Evolutionary conservation across 2,888 invertebrate species (phyloP), one percentile per base, ranked within the genome.

Genomic region (Parapristionchus giblindavisi): DNA sequence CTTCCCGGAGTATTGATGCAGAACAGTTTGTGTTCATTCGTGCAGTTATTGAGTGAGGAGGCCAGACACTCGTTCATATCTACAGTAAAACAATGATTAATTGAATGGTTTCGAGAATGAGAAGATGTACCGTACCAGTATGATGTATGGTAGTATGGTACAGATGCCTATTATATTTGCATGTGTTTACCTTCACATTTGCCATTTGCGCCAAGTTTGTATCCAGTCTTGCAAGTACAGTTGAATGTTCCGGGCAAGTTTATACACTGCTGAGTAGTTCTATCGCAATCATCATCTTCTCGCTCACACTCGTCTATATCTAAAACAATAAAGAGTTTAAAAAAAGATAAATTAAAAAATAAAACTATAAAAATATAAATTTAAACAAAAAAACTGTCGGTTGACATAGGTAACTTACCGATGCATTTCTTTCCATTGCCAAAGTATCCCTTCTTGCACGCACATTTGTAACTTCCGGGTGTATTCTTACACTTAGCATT

Each of bases 401-500:
- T n/a, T n/a, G n/a, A n/a, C n/a, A n/a, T n/a, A n/a, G n/a, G n/a
- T n/a, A 24, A 32, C 32, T 56, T 40, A 71, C 70, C 70, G 56
- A 34, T 40, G 56, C 70, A 71, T 24, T 71, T n/a, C 29, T 56
- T 56, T 11, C 56, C 36, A 21, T 40, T 40, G 27, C 72, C 72
- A 38, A 34, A 48, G 84, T 89, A 92, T 0, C 93, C 93, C 6
- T 90, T 89, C 54, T 90, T 90, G 84, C 93, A 93, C 77, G 85
- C 75, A 74, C 84, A 84, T 14, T 43, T 27, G 77, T 72, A 84
- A 2, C 78, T 75, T 27, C 85, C 85, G 3, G 79, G 72, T 11
- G 36, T 38, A 73, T 84, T 84, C 36, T 63, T 56, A 74, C 84
- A 84, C n/a, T 52, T 38, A 14, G 84, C 78, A 52, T 84, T 77